Evolutionary conservation across 2,113 vertebrate genomes (phyloP).

Genomic region (Hirundichthys speculiger): DNA sequence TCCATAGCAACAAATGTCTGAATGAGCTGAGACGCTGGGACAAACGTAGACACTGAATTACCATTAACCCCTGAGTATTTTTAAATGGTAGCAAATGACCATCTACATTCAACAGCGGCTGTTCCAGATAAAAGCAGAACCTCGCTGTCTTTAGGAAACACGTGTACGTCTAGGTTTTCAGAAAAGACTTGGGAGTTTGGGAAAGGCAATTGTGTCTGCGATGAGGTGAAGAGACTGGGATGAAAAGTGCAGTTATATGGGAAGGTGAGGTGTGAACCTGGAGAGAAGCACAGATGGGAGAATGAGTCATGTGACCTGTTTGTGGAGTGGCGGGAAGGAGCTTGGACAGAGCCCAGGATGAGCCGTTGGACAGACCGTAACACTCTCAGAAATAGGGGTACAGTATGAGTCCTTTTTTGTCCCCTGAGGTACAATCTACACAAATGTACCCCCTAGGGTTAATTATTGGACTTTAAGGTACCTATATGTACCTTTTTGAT

Average conservation of each 20-base stretch:
- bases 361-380: constrained; percentile 30
- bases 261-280: constrained; percentile 66
- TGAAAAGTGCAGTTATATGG: constrained; percentile 45
- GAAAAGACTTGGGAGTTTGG: constrained; percentile 23
- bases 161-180: constrained; percentile 53
- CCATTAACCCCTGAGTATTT: constrained; percentile 34
- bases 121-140: constrained; percentile 32
- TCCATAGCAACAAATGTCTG: constrained; percentile 74
- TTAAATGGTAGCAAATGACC: constrained; percentile 25
- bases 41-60: constrained; percentile 51
- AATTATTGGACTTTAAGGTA: too few relatives aligned
- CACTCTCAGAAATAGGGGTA: too few relatives aligned
- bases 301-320: constrained; percentile 66
- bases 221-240: constrained; percentile 20
- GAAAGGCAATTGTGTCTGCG: constrained; percentile 6
- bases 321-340: constrained; percentile 47
- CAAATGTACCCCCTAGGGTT: too few relatives aligned
- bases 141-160: background rate
- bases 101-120: constrained; percentile 48
- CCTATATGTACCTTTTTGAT: too few relatives aligned
- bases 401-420: too few relatives aligned
- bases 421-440: too few relatives aligned
- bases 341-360: constrained; percentile 29
- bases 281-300: constrained; percentile 75
- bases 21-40: constrained; percentile 37